Percentiles rank a stretch among this genome's conserved stretches.
Evolutionary conservation across 2,113 vertebrate species (phyloP).

Genomic region (Mesocricetus auratus): DNA sequence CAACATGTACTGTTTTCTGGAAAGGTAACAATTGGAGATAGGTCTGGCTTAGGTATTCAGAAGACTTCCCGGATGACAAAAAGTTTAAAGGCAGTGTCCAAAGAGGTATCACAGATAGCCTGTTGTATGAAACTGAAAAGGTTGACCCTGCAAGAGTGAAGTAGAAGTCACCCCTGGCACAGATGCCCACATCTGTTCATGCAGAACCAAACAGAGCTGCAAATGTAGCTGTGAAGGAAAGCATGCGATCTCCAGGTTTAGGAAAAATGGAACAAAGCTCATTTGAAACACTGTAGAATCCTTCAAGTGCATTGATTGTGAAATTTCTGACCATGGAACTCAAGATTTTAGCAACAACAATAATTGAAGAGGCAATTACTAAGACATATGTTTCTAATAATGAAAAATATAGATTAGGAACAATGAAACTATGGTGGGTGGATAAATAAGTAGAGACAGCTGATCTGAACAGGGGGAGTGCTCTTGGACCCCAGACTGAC

Average conservation of each 20-base stretch:
- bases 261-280: background rate
- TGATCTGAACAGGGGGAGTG: too few relatives aligned
- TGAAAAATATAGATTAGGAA: background rate
- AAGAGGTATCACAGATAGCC: background rate
- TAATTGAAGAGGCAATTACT: background rate
- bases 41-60: background rate
- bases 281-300: background rate
- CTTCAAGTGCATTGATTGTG: background rate
- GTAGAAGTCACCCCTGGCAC: background rate
- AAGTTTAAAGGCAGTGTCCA: background rate
- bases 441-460: background rate
- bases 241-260: background rate
- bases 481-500: too few relatives aligned
- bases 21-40: background rate
- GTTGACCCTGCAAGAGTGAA: background rate
- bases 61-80: background rate
- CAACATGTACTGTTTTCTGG: background rate
- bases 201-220: background rate
- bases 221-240: background rate
- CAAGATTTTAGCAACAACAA: slow-evolving; percentile 36
- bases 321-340: background rate
- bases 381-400: background rate
- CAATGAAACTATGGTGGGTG: background rate
- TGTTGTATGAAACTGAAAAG: background rate
- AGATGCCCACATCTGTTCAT: background rate